phyloP scores from a whole-genome alignment of 2,888 invertebrate genomes.

The Trachelus stipa region DNA sequence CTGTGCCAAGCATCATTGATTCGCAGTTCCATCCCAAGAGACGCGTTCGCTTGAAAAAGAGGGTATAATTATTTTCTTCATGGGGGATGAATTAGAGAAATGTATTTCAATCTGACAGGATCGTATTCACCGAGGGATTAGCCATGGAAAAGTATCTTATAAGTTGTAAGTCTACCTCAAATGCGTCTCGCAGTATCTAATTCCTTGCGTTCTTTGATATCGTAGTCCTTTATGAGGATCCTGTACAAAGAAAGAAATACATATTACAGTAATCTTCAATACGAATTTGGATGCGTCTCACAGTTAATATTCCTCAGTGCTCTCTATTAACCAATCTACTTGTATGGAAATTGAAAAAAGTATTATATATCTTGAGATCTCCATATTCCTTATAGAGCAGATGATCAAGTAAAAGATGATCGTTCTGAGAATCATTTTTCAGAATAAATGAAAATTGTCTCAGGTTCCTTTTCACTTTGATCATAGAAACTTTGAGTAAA shows the following conservation, averaged over 20 bases:
- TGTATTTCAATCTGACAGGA: constrained; percentile 35
- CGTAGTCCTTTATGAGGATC: constrained; percentile 36
- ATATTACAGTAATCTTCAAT: constrained; percentile 42
- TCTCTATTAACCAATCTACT: not conserved
- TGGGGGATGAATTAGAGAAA: constrained; percentile 26
- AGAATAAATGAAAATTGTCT: not conserved
- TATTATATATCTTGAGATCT: not conserved
- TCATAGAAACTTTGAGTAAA: not conserved
- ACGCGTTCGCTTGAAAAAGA: not conserved
- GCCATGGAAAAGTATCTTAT: constrained; percentile 47
- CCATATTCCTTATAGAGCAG: not conserved
- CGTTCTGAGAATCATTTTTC: not conserved
- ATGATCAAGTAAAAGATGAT: not conserved
- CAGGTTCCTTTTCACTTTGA: not conserved
- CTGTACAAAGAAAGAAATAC: constrained; percentile 53
- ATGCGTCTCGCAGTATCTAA: constrained; percentile 47
- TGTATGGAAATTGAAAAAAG: not conserved
- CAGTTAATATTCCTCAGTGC: not conserved
- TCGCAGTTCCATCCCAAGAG: not conserved
- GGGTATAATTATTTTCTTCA: constrained; percentile 28
- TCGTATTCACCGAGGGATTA: constrained; percentile 47
- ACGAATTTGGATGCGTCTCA: not conserved
- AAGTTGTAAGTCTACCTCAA: constrained; percentile 27
- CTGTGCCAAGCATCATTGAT: not conserved
- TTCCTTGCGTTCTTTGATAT: constrained; percentile 47